These are phyloP conservation scores for Lepus timidus DNA, from an alignment of 2,113 vertebrate genomes.

Conservation along the genomic window DNA sequence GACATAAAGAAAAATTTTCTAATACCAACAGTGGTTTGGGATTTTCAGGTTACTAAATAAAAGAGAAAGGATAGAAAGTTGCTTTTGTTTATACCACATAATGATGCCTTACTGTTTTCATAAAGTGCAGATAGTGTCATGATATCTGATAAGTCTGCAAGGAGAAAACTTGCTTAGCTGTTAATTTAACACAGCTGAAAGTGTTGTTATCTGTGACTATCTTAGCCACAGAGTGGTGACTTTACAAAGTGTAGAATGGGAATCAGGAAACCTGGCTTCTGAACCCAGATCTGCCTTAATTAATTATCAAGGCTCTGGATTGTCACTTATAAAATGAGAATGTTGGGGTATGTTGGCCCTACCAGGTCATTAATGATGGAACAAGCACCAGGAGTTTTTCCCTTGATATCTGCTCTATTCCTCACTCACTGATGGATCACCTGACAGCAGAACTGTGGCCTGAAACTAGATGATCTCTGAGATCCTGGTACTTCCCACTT, in stretches of 20 bases:
- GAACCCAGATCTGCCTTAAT: slow-evolving; percentile 54
- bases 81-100: slow-evolving; percentile 68
- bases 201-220: neutral
- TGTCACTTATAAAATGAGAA: slow-evolving; percentile 29
- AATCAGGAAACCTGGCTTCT: slow-evolving; percentile 62
- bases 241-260: neutral
- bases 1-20: slow-evolving; percentile 68
- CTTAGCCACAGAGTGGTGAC: neutral
- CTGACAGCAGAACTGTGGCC: neutral
- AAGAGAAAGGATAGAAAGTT: slow-evolving; percentile 35
- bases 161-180: slow-evolving; percentile 41
- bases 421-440: neutral
- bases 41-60: slow-evolving; percentile 52
- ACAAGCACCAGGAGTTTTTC: slow-evolving; percentile 33
- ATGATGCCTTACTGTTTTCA: slow-evolving; percentile 51
- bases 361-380: slow-evolving; percentile 34
- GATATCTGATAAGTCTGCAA: neutral
- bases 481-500: slow-evolving; percentile 52
- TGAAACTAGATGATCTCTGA: slow-evolving; percentile 62
- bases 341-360: neutral
- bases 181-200: slow-evolving; percentile 8
- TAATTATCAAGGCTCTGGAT: slow-evolving; percentile 44
- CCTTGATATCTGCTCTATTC: slow-evolving; percentile 46
- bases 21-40: slow-evolving; percentile 57
- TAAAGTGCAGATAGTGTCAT: neutral